phyloP scores from a whole-genome alignment of 2,113 vertebrate genomes.

The Odocoileus virginianus region DNA sequence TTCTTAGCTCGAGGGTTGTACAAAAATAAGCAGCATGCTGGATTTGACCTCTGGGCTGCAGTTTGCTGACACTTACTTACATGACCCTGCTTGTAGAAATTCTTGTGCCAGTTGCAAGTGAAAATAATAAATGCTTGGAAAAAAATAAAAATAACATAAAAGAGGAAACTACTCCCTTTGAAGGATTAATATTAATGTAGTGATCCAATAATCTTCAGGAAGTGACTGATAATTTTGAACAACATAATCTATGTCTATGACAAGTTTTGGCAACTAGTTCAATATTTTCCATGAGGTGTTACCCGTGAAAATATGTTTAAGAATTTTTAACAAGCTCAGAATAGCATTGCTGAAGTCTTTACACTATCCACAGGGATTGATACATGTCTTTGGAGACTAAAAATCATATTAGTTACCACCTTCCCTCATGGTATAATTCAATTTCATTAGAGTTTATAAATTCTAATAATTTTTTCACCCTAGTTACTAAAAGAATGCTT shows the following conservation, averaged over 20 bases:
- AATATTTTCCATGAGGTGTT: neutral
- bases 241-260: neutral
- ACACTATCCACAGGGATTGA: neutral
- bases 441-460: slow-evolving; percentile 5
- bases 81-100: neutral
- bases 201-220: neutral
- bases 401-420: neutral
- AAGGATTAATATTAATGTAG: neutral
- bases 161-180: neutral
- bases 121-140: neutral
- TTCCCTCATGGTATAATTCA: neutral
- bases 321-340: neutral
- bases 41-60: neutral
- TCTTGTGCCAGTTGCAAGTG: neutral
- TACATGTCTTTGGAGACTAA: neutral
- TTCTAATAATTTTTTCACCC: neutral
- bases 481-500: neutral
- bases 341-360: neutral
- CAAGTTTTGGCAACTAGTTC: neutral
- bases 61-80: neutral
- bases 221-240: neutral
- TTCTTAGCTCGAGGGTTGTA: neutral
- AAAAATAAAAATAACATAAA: neutral
- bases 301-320: neutral
- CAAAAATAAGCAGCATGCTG: neutral